Base-by-base conservation (phyloP, 2,888 invertebrate species). In the Salticus scenicus region DNA sequence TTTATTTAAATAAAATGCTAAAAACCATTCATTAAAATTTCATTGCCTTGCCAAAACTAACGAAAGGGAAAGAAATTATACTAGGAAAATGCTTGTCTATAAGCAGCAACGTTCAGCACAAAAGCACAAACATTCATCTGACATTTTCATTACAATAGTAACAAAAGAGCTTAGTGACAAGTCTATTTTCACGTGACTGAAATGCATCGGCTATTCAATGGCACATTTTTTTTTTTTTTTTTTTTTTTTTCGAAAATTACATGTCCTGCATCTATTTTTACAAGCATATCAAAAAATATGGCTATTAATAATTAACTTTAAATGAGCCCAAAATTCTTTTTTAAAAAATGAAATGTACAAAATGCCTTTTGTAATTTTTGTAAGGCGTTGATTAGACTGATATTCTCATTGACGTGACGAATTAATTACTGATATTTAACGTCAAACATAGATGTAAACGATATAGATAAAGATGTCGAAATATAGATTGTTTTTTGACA, bases 301-400 rank as follows among this genome's bases (percentile, higher is more conserved):
- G 12, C 57, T 57, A 77, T 84, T 77, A 84, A 78, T 78, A 84
- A 84, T 84, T 84, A 51, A 84, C 66, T 77, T 84, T 77, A 77
- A 73, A 84, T 64, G 30, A 64, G 57, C 63, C 71, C 24, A 51
- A 33, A 57, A 17, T 4, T 17, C 24, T 57, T 57, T 57, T 57
- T n/a, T n/a, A n/a, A 57, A 24, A 24, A 57, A 24, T 5, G 24
- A 24, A 4, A 57, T 24, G 12, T 24, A 24, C 57, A 17, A 24
- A n/a, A 24, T 24, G 57, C 24, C 57, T 17, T 7, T 57, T 7
- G 4, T 24, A 57, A 24, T 57, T 57, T 24, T 24, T 24, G 24
- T 57, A 7, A 57, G 24, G 4, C 57, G 8, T 24, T 57, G 24
- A 57, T 57, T 57, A 57, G 24, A 57, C 24, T 57, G 24, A 57